Evolutionary conservation across 1,140 invertebrate species (phyloP), one percentile per base, ranked within the genome.

Genomic region (Ips typographus): DNA sequence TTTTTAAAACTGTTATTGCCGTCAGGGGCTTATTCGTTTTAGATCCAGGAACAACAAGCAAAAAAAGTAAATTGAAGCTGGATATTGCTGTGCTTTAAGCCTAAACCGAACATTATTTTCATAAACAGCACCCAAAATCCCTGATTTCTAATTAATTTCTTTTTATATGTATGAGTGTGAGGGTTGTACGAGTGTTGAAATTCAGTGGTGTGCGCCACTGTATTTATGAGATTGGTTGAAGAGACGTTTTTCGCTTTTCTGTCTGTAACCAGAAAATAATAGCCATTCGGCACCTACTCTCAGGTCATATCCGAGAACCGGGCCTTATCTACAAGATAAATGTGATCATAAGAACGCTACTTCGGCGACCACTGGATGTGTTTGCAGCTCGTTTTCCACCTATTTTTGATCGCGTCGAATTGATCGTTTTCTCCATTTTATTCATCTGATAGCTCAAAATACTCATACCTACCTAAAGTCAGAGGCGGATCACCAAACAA

Each of bases 311-410:
- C 53, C 64, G 49, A 62, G 51, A 38, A 49, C 42, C 53, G 36
- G 22, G 63, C 52, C 67, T 63, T 69, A 69, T 69, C 67, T 62
- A n/a, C 52, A 63, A 69, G 67, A 69, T 69, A 64, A 69, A 69
- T 69, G 67, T 40, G 40, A 63, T 69, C 67, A 69, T 69, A 56
- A 69, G 59, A 62, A 60, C 47, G 51, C 67, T 58, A 63, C 60
- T 62, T 69, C 43, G 59, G 44, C 49, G 42, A 62, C 67, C 67
- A 58, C 61, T 57, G 60, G 63, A 69, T 60, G 22, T 22, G 65
- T 68, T 68, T 53, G 59, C 49, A 47, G 67, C 67, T 64, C 65
- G 65, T 68, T 68, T 43, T 59, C 56, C 56, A 61, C 56, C 65
- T 68, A 68, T 68, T 68, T 69, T 57, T 60, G 65, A 68, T 68